Evolutionary conservation across 1,140 invertebrate genomes (phyloP).

Genomic region (Bombus superbus): DNA sequence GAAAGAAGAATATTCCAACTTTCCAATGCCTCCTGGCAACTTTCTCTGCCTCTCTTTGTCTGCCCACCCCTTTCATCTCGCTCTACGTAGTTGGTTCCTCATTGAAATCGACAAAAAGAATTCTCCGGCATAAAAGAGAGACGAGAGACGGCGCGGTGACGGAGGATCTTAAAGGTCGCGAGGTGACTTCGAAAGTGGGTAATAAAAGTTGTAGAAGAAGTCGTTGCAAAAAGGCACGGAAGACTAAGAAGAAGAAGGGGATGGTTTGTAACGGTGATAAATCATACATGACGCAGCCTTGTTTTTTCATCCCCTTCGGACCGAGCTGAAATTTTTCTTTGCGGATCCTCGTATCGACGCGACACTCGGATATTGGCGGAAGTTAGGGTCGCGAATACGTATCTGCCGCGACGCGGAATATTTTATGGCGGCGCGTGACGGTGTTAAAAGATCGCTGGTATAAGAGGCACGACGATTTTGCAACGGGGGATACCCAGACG

Average conservation of each 20-base stretch:
- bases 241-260: neutral
- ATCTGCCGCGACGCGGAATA: neutral
- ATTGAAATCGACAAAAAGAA: slow-evolving; percentile 50
- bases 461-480: neutral
- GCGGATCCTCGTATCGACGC: slow-evolving; percentile 10
- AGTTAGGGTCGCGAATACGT: slow-evolving; percentile 9
- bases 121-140: neutral
- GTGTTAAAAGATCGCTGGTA: neutral
- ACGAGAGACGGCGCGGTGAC: slow-evolving; percentile 21
- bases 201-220: slow-evolving; percentile 65
- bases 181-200: slow-evolving; percentile 67
- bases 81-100: slow-evolving; percentile 3
- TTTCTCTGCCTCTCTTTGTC: neutral
- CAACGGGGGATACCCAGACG: neutral
- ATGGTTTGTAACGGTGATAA: slow-evolving; percentile 58
- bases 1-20: slow-evolving; percentile 53
- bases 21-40: slow-evolving; percentile 51
- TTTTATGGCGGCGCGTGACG: slow-evolving; percentile 24
- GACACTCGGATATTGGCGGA: slow-evolving; percentile 1
- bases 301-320: slow-evolving; percentile 57
- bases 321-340: slow-evolving; percentile 24
- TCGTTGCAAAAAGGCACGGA: slow-evolving; percentile 2
- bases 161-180: slow-evolving; percentile 62
- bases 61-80: neutral
- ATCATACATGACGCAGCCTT: slow-evolving; percentile 66